phyloP scores from a whole-genome alignment of 2,888 invertebrate genomes.

The Protula sp. region DNA sequence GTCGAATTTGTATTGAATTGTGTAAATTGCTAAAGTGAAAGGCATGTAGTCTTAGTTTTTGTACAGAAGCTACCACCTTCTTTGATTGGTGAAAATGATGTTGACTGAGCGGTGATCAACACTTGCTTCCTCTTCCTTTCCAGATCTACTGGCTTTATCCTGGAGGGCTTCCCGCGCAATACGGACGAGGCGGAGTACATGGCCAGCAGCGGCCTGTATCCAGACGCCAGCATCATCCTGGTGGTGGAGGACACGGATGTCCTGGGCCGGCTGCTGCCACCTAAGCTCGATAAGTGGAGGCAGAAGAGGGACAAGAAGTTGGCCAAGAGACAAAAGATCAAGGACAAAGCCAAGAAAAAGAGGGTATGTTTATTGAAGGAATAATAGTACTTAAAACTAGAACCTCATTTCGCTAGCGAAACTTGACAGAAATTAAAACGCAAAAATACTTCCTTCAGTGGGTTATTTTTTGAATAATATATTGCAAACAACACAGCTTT shows the following conservation, averaged over 20 bases:
- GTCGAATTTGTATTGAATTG: not conserved
- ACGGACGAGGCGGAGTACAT: conserved; percentile 47
- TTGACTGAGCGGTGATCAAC: too few relatives aligned
- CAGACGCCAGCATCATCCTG: conserved; percentile 49
- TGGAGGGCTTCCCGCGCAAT: conserved; percentile 53
- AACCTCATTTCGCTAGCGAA: too few relatives aligned
- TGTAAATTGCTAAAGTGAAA: not conserved
- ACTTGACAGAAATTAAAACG: too few relatives aligned
- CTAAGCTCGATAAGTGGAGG: conserved; percentile 46
- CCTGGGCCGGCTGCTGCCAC: conserved; percentile 47
- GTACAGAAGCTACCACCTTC: too few relatives aligned
- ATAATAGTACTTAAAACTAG: too few relatives aligned
- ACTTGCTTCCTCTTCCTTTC: too few relatives aligned
- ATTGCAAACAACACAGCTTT: too few relatives aligned
- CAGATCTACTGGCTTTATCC: conserved; percentile 51
- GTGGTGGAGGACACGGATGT: conserved; percentile 46
- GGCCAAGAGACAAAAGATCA: conserved; percentile 37
- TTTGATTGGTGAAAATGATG: too few relatives aligned
- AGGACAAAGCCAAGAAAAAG: conserved; percentile 47
- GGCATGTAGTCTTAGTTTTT: too few relatives aligned
- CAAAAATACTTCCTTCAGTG: too few relatives aligned
- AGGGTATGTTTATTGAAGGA: conserved; percentile 33
- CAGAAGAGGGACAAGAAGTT: conserved; percentile 41
- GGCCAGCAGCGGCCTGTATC: conserved; percentile 45
- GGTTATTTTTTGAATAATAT: too few relatives aligned